A percentile compares a stretch with the other conserved stretches of the same genome.
phyloP scores from a whole-genome alignment of 2,113 vertebrate genomes.

The Eulemur macaco region DNA sequence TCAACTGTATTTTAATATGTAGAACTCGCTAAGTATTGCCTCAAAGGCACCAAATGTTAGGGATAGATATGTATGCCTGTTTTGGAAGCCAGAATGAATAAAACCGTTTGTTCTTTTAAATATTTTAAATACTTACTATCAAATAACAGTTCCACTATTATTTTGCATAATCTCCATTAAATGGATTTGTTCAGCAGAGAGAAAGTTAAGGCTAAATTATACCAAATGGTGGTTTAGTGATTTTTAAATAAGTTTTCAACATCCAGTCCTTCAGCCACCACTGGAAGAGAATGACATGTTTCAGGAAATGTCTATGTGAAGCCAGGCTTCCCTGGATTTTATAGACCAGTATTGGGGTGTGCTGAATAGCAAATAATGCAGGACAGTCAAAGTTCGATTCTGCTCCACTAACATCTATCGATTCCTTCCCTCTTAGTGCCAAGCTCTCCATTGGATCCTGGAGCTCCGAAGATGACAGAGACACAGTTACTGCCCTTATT shows the following conservation, averaged over 20 bases:
- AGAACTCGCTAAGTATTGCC: conserved; percentile 30
- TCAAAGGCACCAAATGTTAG: conserved; percentile 37
- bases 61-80: neutral
- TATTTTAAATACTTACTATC: conserved; percentile 17
- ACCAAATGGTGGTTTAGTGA: neutral
- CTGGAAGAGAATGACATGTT: neutral
- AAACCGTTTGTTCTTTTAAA: conserved; percentile 40
- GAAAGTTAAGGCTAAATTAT: neutral
- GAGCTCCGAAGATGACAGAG: neutral
- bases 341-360: neutral
- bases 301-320: neutral
- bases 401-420: fast-evolving
- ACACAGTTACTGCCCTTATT: neutral
- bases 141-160: neutral
- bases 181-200: conserved; percentile 38
- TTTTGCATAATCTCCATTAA: conserved; percentile 39
- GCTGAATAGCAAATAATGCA: neutral
- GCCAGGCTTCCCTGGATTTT: neutral
- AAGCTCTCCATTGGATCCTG: neutral
- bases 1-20: conserved; percentile 13
- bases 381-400: neutral
- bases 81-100: neutral
- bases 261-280: neutral
- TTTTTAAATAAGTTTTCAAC: conserved; percentile 19
- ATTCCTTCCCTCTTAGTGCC: neutral